A percentile compares a stretch with the other conserved stretches of the same genome.
phyloP scores from a whole-genome alignment of 2,797 vertebrate species.

The Sebastes taczanowskii region DNA sequence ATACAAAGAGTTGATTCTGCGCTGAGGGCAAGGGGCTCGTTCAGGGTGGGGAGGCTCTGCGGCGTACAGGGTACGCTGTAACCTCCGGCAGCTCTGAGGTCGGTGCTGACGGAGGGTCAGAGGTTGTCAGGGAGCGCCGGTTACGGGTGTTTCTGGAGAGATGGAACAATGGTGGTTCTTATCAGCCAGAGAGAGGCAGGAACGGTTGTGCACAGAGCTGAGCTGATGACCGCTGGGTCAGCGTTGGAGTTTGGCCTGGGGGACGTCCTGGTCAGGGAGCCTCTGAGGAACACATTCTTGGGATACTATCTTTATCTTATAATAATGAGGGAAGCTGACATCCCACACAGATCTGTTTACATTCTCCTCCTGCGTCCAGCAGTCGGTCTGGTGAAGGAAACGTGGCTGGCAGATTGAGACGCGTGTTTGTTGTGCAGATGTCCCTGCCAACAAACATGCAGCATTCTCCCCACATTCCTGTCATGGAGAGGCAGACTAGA shows the following conservation, averaged over 20 bases:
- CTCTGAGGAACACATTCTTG: slow-evolving; percentile 55
- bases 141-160: slow-evolving; percentile 27
- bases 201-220: neutral
- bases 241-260: slow-evolving; percentile 12
- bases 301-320: slow-evolving; percentile 65
- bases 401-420: slow-evolving; percentile 35
- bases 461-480: slow-evolving; percentile 51
- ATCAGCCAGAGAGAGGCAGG: slow-evolving; percentile 44
- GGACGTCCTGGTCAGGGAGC: slow-evolving; percentile 33
- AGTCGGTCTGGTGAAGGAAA: slow-evolving; percentile 34
- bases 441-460: slow-evolving; percentile 51
- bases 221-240: slow-evolving; percentile 33
- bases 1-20: slow-evolving; percentile 81
- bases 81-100: slow-evolving; percentile 43
- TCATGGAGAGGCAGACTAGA: slow-evolving; percentile 24
- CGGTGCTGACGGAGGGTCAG: slow-evolving; percentile 58
- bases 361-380: slow-evolving; percentile 28
- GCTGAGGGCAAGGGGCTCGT: slow-evolving; percentile 61
- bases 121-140: slow-evolving; percentile 50
- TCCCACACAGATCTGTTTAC: slow-evolving; percentile 55
- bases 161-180: slow-evolving; percentile 55
- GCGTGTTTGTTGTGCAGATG: slow-evolving; percentile 44
- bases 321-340: slow-evolving; percentile 44
- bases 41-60: slow-evolving; percentile 45
- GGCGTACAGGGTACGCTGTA: slow-evolving; percentile 57